Conservation (phyloP, 2,113 vertebrate species). For the Hemiscyllium ocellatum region DNA sequence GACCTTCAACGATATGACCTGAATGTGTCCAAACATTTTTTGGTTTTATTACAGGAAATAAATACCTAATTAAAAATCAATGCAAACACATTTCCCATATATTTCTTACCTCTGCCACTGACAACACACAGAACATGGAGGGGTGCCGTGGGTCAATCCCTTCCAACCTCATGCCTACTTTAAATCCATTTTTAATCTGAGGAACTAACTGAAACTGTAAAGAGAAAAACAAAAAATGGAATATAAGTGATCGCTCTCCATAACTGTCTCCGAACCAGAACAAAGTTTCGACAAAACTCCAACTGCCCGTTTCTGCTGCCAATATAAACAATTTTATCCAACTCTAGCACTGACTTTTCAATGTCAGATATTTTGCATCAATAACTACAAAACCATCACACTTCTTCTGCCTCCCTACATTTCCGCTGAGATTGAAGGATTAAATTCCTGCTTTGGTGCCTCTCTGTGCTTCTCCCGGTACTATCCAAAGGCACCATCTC, state of each 20-base stretch:
- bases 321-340: neutral
- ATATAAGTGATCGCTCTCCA: neutral
- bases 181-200: slow-evolving; percentile 51
- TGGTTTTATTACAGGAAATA: neutral
- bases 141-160: slow-evolving; percentile 60
- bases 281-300: neutral
- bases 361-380: neutral
- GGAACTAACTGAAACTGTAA: slow-evolving; percentile 54
- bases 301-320: neutral
- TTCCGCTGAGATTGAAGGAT: neutral
- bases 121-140: slow-evolving; percentile 63
- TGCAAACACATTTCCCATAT: neutral
- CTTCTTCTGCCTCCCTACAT: neutral
- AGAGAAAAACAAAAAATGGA: neutral
- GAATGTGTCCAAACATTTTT: neutral
- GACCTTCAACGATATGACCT: neutral
- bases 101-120: slow-evolving; percentile 57
- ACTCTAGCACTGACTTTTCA: neutral
- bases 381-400: neutral
- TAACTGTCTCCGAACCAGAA: too few relatives aligned
- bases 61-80: neutral
- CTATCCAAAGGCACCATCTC: neutral
- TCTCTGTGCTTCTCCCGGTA: neutral
- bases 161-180: slow-evolving; percentile 61
- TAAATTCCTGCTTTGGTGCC: neutral